Conservation (phyloP, 2,113 vertebrate genomes). For the Clupea harengus region DNA sequence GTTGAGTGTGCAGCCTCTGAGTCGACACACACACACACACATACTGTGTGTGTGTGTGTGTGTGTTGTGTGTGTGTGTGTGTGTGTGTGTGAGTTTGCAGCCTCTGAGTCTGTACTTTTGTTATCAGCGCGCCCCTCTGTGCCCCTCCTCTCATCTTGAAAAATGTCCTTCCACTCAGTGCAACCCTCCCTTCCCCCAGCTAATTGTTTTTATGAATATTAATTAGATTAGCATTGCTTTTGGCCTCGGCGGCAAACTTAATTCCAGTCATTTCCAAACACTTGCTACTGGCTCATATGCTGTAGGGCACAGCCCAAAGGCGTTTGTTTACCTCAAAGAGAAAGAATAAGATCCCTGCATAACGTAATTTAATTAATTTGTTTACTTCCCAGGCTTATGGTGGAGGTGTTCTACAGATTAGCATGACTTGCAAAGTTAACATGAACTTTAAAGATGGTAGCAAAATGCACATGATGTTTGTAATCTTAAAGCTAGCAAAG, state of each 20-base stretch:
- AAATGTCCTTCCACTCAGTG: not conserved
- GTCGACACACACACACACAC: no score
- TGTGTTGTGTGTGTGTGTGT: no score
- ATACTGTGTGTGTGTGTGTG: no score
- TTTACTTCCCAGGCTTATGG: not conserved
- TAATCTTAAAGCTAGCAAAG: conserved; percentile 21
- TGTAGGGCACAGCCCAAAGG: not conserved
- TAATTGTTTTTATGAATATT: conserved; percentile 28
- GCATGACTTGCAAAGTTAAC: conserved; percentile 5
- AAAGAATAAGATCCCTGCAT: not conserved
- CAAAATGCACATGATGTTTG: not conserved
- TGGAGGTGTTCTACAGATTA: conserved; percentile 14
- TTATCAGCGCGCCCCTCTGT: not conserved
- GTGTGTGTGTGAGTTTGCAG: no score
- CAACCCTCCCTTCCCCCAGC: conserved; percentile 9
- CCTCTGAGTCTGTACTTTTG: not conserved
- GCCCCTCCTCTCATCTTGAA: not conserved
- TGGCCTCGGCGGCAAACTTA: not conserved
- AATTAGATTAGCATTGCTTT: conserved; percentile 31
- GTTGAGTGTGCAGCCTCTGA: not conserved
- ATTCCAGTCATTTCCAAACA: not conserved
- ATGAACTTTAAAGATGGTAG: not conserved
- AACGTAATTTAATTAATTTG: conserved; percentile 29
- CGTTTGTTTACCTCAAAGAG: conserved; percentile 9
- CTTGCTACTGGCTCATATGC: not conserved